Evolutionary conservation across 2,888 invertebrate genomes (phyloP).

Genomic region (Schizaphis graminum): DNA sequence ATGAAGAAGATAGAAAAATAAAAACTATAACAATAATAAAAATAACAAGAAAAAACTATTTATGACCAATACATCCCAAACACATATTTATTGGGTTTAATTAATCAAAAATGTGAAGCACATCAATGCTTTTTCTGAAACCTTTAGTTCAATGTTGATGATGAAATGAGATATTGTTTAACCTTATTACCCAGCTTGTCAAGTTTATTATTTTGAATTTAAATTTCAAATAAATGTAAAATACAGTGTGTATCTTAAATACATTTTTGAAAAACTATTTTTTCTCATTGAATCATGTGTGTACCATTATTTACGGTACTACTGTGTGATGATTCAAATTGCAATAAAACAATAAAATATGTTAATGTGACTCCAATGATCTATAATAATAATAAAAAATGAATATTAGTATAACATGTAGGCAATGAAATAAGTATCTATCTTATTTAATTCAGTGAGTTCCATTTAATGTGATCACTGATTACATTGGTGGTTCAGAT

Average conservation of each 20-base stretch:
- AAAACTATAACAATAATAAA: too few relatives aligned
- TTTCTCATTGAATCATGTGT: not conserved
- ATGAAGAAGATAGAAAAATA: too few relatives aligned
- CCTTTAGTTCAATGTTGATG: too few relatives aligned
- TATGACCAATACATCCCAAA: too few relatives aligned
- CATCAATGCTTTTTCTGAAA: too few relatives aligned
- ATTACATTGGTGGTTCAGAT: too few relatives aligned
- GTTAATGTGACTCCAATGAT: conserved; percentile 57
- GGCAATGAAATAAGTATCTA: not conserved
- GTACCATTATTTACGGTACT: not conserved
- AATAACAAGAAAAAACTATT: too few relatives aligned
- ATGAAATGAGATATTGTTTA: too few relatives aligned
- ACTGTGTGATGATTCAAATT: conserved; percentile 44
- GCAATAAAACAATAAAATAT: conserved; percentile 53
- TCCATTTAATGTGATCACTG: too few relatives aligned
- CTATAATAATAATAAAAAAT: conserved; percentile 4
- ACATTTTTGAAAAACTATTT: not conserved
- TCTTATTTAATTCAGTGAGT: not conserved
- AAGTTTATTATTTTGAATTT: not conserved
- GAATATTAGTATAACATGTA: not conserved
- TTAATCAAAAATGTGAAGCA: too few relatives aligned
- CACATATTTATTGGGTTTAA: too few relatives aligned
- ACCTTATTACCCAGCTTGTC: too few relatives aligned
- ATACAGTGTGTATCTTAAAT: not conserved
- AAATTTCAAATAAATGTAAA: not conserved